phyloP scores from a whole-genome alignment of 2,888 invertebrate species.

The Altica lythri region DNA sequence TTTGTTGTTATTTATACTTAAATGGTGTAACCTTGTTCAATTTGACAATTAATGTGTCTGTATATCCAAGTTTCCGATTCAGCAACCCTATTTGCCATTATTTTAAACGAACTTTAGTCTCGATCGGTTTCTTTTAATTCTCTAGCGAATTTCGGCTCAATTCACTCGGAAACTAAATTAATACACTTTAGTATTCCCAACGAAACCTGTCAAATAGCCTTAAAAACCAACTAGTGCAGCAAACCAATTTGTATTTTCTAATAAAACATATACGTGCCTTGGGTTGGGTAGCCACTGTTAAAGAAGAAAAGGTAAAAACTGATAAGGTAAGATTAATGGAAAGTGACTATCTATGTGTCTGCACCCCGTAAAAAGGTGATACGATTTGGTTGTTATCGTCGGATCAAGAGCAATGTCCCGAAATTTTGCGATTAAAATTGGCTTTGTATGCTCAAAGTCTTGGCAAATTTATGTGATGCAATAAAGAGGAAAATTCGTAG shows the following conservation, averaged over 20 bases:
- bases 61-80: too few species aligned
- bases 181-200: constrained; percentile 16
- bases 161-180: constrained; percentile 9
- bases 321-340: constrained; percentile 23
- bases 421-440: constrained; percentile 24
- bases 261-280: constrained; percentile 20
- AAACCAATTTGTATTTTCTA: constrained; percentile 22
- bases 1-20: too few species aligned
- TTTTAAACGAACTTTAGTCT: background rate
- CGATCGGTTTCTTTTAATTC: background rate
- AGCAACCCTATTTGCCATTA: too few species aligned
- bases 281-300: constrained; percentile 1
- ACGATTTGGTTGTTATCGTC: constrained; percentile 19
- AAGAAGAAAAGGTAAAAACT: constrained; percentile 2
- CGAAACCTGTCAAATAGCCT: constrained; percentile 3
- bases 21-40: too few species aligned
- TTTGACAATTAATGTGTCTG: too few species aligned
- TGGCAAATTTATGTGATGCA: constrained; percentile 19
- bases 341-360: constrained; percentile 16
- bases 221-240: constrained; percentile 14
- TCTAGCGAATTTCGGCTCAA: background rate
- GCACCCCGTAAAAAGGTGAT: constrained; percentile 23
- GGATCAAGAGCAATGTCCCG: constrained; percentile 25
- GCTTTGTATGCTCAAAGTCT: constrained; percentile 20
- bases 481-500: constrained; percentile 15